Base-by-base conservation (phyloP, 2,888 invertebrate species). In the Oligia latruncula region DNA sequence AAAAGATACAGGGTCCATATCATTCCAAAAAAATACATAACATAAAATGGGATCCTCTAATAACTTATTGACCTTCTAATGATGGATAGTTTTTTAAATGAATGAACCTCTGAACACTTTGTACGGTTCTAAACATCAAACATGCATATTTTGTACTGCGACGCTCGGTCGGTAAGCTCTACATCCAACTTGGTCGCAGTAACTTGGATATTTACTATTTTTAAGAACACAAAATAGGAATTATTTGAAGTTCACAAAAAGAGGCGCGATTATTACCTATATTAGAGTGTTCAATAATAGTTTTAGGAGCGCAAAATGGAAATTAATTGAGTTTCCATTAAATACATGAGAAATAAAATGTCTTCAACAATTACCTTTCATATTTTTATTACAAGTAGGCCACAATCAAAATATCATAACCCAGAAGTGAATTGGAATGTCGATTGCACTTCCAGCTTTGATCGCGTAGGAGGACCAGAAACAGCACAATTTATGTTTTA, bases 401-500 rank as follows among this genome's bases (percentile, higher is more conserved):
- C 23, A 60, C 23, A 66, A 35, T 85, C 65, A 77, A 80, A 87
- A 73, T 60, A 87, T 60, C 8, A 66, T 35, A 82, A n/a, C n/a
- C 66, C 81, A 75, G 74, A 75, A 77, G 52, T 77, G 77, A 71
- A 71, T 15, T 67, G 77, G 87, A 87, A 87, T 87, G 84, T 87
- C 74, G 66, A 85, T 81, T 75, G 84, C 84, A 83, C 80, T 77
- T 80, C 76, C 67, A 78, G 58, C 60, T 43, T 8, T 40, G 46
- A 76, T 75, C 40, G 85, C 84, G 85, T 85, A 64, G 85, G 85
- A 72, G 74, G 23, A 74, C 84, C 64, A 74, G 71, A 70, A 66
- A 75, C 77, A 43, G 71, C 60, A 49, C 71, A 84, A 87, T 87
- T 85, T 80, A 87, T 84, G 84, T 75, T 84, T 84, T 84, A 87